Evolutionary conservation across 2,888 invertebrate species (phyloP), one percentile per base, ranked within the genome.

Genomic region (Serripes groenlandicus): DNA sequence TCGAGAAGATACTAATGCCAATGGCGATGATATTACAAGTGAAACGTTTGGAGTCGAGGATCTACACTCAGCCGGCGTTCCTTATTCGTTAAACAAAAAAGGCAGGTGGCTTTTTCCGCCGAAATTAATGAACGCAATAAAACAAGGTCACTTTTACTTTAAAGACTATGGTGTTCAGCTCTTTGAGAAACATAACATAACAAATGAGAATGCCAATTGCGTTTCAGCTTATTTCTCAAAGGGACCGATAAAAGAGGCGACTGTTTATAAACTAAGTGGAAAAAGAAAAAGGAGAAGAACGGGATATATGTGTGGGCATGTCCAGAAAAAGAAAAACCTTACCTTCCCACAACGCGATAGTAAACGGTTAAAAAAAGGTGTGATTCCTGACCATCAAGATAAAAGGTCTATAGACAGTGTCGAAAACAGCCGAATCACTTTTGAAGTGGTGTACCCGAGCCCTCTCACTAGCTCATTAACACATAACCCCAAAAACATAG

Each of bases 11-110:
- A 9, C 21, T n/a, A 66, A 66, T 35, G 42, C 23, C 26, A 28
- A 42, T 42, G 66, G 66, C 5, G 66, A 66, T 34, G 66, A 23
- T 26, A 7, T 66, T 5, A 35, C 42, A 3, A 42, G 66, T 18
- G 42, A 42, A 23, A 66, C n/a, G 26, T 42, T 71, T 32, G 71
- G 56, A 18, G 32, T 56, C 15, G 26, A 56, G 0, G 70, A 74
- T 15, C 32, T 49, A 15, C 62, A 60, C 42, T n/a, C 32, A 15
- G 66, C 89, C 23, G 72, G 86, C 26, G 86, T 91, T 11, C 72
- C 71, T 0, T 88, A 90, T 54, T 92, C 92, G 0, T 81, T 92
- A 18, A 92, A 91, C 79, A 92, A 92, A 66, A 90, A 89, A 71
- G 78, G 87, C 7, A 72, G 92, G 71, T 92, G 92, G 92, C 70